Percentiles rank a stretch among this genome's conserved stretches.
Conservation (phyloP, 2,113 vertebrate species). For the Caranx melampygus region DNA sequence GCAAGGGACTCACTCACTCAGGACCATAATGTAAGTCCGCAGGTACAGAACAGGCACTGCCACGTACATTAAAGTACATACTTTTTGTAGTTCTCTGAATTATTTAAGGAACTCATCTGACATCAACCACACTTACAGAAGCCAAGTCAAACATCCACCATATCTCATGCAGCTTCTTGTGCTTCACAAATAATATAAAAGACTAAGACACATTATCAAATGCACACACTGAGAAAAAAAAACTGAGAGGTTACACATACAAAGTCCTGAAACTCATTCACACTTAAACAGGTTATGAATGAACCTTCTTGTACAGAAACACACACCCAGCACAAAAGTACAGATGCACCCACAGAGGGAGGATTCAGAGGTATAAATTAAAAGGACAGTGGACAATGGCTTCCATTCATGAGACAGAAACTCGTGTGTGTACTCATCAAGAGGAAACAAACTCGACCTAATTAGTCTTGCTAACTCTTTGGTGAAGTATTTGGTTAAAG, state of each 20-base stretch:
- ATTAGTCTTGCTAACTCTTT: constrained; percentile 17
- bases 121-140: constrained; percentile 4
- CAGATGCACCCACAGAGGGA: constrained; percentile 7
- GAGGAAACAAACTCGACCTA: constrained; percentile 11
- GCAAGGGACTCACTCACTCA: constrained; percentile 6
- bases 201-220: not conserved
- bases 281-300: constrained; percentile 1
- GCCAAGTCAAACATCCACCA: constrained; percentile 61
- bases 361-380: constrained; percentile 44
- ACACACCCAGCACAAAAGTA: constrained; percentile 7
- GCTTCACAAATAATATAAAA: constrained; percentile 33
- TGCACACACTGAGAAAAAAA: not conserved
- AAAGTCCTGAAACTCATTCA: constrained; percentile 9
- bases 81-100: not conserved
- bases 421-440: constrained; percentile 35
- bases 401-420: constrained; percentile 67
- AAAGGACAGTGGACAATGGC: constrained; percentile 64
- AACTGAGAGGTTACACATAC: constrained; percentile 12
- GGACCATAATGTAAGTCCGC: not conserved
- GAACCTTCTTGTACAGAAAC: constrained; percentile 17
- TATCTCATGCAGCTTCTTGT: constrained; percentile 8
- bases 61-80: not conserved
- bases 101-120: constrained; percentile 13
- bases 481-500: constrained; percentile 40
- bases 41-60: not conserved